Conservation (phyloP, 1,140 invertebrate genomes). For the Zaprionus gabonicus region DNA sequence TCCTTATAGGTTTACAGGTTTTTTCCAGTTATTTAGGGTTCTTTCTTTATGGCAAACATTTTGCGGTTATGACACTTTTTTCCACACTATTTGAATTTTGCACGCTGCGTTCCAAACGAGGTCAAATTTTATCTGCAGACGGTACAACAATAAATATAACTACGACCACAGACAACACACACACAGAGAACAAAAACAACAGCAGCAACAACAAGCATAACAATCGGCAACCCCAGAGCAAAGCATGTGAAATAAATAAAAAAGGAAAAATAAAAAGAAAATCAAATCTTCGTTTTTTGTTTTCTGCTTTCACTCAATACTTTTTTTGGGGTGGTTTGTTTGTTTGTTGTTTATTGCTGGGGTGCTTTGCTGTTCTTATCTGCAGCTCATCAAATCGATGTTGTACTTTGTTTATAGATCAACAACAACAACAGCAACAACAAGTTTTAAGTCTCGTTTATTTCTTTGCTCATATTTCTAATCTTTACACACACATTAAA, state of each 20-base stretch:
- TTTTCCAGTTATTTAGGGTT: slow-evolving; percentile 26
- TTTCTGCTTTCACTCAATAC: not conserved
- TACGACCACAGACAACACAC: slow-evolving; percentile 67
- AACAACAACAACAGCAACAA: slow-evolving; percentile 5
- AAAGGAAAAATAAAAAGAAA: not conserved
- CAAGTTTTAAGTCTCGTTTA: not conserved
- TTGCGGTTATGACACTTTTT: slow-evolving; percentile 39
- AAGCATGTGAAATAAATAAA: not conserved
- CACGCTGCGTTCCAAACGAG: slow-evolving; percentile 62
- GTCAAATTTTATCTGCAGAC: slow-evolving; percentile 78
- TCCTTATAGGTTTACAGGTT: not conserved
- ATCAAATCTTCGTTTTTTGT: not conserved
- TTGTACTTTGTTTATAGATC: slow-evolving; percentile 20
- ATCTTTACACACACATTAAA: slow-evolving; percentile 7
- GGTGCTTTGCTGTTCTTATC: slow-evolving; percentile 26
- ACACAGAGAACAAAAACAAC: slow-evolving; percentile 13
- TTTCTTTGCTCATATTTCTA: slow-evolving; percentile 5
- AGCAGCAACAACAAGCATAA: slow-evolving; percentile 31
- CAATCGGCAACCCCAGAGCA: slow-evolving; percentile 1
- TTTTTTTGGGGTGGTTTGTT: slow-evolving; percentile 14
- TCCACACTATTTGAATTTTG: slow-evolving; percentile 16
- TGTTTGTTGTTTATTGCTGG: slow-evolving; percentile 34
- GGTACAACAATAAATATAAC: slow-evolving; percentile 68
- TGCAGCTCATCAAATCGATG: slow-evolving; percentile 40
- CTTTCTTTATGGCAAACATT: slow-evolving; percentile 69